Conservation (phyloP, 2,888 invertebrate species). For the Sarcophaga carnaria region DNA sequence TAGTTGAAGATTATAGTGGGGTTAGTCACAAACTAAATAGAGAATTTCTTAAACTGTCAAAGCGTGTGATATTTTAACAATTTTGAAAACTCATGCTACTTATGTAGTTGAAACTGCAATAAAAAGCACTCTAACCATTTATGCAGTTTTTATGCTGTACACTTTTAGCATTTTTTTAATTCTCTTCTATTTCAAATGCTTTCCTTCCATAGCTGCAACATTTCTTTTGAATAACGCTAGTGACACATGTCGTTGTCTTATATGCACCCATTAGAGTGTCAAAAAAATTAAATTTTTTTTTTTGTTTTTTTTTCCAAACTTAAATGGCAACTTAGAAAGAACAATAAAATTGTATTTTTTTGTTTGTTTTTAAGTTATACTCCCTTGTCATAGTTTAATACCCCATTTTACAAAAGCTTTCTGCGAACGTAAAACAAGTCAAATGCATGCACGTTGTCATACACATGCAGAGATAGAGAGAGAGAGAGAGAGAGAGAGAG, state of each 20-base stretch:
- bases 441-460: constrained; percentile 22
- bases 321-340: neutral
- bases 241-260: neutral
- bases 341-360: neutral
- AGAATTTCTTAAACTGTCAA: too few species aligned
- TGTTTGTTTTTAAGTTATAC: neutral
- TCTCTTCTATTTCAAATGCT: neutral
- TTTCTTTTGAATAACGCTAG: neutral
- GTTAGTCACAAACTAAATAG: too few species aligned
- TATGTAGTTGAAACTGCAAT: too few species aligned
- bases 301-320: neutral
- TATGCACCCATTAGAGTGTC: neutral
- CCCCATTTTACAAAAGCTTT: neutral
- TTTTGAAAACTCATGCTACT: too few species aligned
- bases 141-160: too few species aligned
- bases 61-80: too few species aligned
- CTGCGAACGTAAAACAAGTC: constrained; percentile 20
- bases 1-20: too few species aligned
- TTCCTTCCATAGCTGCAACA: neutral
- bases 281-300: neutral
- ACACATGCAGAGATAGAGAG: neutral
- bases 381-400: too few species aligned
- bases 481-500: neutral
- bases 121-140: too few species aligned
- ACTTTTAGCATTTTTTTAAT: too few species aligned